These are phyloP conservation scores for Aricia agestis DNA, from an alignment of 1,140 invertebrate species.

Conservation along the genomic window DNA sequence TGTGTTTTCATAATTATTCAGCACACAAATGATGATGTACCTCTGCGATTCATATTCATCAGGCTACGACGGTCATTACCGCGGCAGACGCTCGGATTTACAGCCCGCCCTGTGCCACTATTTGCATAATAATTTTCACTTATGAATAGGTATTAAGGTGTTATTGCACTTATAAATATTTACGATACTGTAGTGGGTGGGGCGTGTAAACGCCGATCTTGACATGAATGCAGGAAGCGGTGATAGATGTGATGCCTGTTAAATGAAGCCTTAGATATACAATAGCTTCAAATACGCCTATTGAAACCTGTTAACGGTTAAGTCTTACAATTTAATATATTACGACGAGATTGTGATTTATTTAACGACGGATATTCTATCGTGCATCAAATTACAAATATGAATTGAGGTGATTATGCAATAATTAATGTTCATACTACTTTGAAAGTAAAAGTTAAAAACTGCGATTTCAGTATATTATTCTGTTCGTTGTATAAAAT, in stretches of 20 bases:
- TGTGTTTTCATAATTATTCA: conserved; percentile 12
- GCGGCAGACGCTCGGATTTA: conserved; percentile 49
- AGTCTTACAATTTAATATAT: conserved; percentile 13
- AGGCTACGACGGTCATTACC: conserved; percentile 48
- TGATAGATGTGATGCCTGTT: conserved; percentile 47
- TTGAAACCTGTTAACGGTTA: conserved; percentile 21
- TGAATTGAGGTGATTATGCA: neutral
- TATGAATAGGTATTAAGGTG: conserved; percentile 72
- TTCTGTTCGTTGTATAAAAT: no score
- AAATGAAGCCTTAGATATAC: conserved; percentile 47
- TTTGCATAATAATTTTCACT: conserved; percentile 76
- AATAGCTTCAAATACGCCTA: conserved; percentile 33
- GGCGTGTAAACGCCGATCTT: conserved; percentile 42
- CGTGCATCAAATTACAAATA: neutral
- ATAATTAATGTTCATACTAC: neutral
- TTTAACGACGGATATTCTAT: neutral
- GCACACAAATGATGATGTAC: conserved; percentile 27
- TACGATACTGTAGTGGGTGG: conserved; percentile 51
- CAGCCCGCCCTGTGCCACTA: conserved; percentile 56
- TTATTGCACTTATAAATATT: conserved; percentile 73
- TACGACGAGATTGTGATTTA: neutral
- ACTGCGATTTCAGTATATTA: no score
- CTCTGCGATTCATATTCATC: conserved; percentile 49
- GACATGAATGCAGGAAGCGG: conserved; percentile 47
- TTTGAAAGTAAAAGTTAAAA: neutral